Evolutionary conservation across 2,888 invertebrate species (phyloP), one percentile per base, ranked within the genome.

Genomic region (Phengaris arion): DNA sequence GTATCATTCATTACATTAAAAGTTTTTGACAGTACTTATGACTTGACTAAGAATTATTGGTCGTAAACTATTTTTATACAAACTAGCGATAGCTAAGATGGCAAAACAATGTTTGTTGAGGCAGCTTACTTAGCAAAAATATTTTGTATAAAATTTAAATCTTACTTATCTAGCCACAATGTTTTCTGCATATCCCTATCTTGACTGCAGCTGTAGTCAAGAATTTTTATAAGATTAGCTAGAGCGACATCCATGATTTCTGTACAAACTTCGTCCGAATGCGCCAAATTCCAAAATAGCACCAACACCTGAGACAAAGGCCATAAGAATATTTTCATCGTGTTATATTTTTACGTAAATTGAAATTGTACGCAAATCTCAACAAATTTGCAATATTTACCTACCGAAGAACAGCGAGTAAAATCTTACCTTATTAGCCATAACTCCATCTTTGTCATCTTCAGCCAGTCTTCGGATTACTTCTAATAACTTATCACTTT

Each of bases 241-340:
- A 99, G 92, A 2, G 99, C 99, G 87, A 99, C 98, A 89, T 99
- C 99, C 95, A 99, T 97, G 78, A 99, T 99, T 91, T 99, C 99
- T 2, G 98, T 98, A 77, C 98, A 97, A 76, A 99, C 98, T 90
- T 99, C 99, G 82, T 98, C 97, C 75, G 98, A 98, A 90, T 99
- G 98, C 6, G 99, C 98, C 87, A 99, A 94, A 86, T 98, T 98
- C 99, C 99, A 99, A 89, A 99, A 97, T 69, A 99, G 94, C 78
- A 97, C 98, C 82, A 99, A 93, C 74, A 98, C 96, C 96, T 96
- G 83, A 48, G 85, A 84, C 75, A 77, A 76, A n/a, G 74, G 70
- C 48, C 12, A 64, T 35, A 22, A 22, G 9, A 59, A 64, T 35
- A 35, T 35, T 64, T 64, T 22, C 12, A 64, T 35, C 0, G 8